These are phyloP conservation scores for Erebia ligea DNA, from an alignment of 2,888 invertebrate genomes.

Conservation along the genomic window DNA sequence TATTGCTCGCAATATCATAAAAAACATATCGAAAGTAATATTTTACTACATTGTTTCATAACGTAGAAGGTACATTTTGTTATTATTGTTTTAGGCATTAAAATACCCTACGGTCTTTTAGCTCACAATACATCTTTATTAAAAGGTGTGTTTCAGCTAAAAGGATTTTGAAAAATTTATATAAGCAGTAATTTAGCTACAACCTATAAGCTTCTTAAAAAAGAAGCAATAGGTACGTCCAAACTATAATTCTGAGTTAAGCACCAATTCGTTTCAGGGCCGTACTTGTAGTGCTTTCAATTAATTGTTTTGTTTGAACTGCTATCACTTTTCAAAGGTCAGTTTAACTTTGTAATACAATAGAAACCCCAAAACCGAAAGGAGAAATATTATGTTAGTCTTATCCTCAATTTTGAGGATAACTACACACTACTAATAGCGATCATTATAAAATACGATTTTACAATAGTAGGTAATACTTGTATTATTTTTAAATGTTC, in stretches of 20 bases:
- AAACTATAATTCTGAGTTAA: constrained; percentile 9
- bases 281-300: background rate
- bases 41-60: background rate
- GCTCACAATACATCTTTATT: too few species aligned
- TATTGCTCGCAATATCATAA: background rate
- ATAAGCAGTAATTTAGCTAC: too few species aligned
- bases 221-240: background rate
- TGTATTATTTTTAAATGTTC: constrained; percentile 7
- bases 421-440: too few species aligned
- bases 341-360: constrained; percentile 10
- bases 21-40: too few species aligned
- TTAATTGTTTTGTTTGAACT: background rate
- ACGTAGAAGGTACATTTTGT: too few species aligned
- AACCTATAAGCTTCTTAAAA: background rate
- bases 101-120: too few species aligned
- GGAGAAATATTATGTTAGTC: background rate
- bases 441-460: background rate
- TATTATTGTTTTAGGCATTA: too few species aligned
- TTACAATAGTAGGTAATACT: background rate
- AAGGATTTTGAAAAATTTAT: too few species aligned
- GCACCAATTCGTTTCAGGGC: constrained; percentile 4
- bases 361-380: background rate
- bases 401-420: too few species aligned
- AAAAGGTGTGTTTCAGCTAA: too few species aligned
- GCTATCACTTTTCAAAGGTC: background rate